A percentile compares a stretch with the other conserved stretches of the same genome.
phyloP scores from a whole-genome alignment of 64 coral and sea anemone genomes.

The Astreopora myriophthalma region DNA sequence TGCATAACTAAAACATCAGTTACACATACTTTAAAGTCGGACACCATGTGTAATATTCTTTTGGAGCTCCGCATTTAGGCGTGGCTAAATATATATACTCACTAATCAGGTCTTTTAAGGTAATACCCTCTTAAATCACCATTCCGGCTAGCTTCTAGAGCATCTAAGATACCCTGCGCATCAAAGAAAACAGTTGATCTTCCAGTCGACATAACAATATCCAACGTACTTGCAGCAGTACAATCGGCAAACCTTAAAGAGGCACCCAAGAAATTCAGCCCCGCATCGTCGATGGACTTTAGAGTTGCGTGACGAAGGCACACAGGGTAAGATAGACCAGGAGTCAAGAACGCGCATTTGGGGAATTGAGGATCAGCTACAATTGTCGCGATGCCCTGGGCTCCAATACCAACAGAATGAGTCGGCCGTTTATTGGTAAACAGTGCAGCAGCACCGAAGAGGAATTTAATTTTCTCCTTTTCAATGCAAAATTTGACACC shows the following conservation, averaged over 20 bases:
- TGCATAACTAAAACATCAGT: too few species aligned
- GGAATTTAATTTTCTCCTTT: conserved; percentile 34
- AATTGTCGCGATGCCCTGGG: conserved; percentile 55
- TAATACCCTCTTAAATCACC: not conserved
- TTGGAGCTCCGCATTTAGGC: too few species aligned
- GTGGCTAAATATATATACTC: not conserved
- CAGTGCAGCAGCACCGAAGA: conserved; percentile 69
- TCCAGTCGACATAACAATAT: conserved; percentile 81
- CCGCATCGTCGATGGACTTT: conserved; percentile 49
- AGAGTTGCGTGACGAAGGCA: conserved; percentile 82
- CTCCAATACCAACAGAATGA: conserved; percentile 64
- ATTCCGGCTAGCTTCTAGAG: conserved; percentile 27
- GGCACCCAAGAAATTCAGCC: conserved; percentile 64
- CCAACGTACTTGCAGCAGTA: conserved; percentile 47
- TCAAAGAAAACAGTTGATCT: conserved; percentile 13
- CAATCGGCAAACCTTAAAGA: conserved; percentile 78
- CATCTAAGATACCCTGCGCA: conserved; percentile 49
- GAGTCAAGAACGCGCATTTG: conserved; percentile 71
- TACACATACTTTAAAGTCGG: too few species aligned
- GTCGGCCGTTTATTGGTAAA: conserved; percentile 50
- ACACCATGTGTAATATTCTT: too few species aligned
- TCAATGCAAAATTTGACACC: not conserved
- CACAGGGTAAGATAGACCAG: conserved; percentile 59
- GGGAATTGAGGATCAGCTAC: conserved; percentile 70
- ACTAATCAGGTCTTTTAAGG: conserved; percentile 7